Conservation (phyloP, 2,113 vertebrate genomes). For the Dipodomys stephensi region DNA sequence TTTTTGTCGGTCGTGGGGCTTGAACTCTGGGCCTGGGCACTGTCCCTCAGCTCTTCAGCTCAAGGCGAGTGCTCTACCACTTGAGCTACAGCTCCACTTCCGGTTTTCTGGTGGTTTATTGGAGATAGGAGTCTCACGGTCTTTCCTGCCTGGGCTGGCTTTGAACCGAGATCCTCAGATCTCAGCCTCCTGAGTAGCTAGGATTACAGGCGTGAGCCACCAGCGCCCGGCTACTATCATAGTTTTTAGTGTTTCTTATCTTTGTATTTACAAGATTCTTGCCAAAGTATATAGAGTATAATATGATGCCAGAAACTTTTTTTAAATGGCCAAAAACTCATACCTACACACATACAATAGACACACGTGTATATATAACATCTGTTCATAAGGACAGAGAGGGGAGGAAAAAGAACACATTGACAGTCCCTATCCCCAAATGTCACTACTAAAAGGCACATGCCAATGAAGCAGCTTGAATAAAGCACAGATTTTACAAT, state of each 20-base stretch:
- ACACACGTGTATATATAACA: neutral
- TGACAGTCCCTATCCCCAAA: too few species aligned
- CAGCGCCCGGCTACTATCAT: neutral
- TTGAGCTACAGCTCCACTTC: too few species aligned
- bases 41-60: too few species aligned
- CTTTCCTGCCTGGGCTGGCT: too few species aligned
- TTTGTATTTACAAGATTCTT: neutral
- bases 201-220: too few species aligned
- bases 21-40: too few species aligned
- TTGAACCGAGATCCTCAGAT: too few species aligned
- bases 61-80: too few species aligned
- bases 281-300: neutral
- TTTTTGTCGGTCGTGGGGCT: too few species aligned
- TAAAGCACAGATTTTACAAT: neutral
- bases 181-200: too few species aligned
- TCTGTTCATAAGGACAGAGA: neutral
- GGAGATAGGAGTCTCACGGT: too few species aligned
- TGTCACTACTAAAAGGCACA: slow-evolving; percentile 8
- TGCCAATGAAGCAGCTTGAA: neutral
- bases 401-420: neutral
- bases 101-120: too few species aligned
- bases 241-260: neutral
- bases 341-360: rapidly evolving
- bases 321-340: neutral
- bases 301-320: neutral